Conservation (phyloP, 2,797 vertebrate genomes). For the Momotus momota region DNA sequence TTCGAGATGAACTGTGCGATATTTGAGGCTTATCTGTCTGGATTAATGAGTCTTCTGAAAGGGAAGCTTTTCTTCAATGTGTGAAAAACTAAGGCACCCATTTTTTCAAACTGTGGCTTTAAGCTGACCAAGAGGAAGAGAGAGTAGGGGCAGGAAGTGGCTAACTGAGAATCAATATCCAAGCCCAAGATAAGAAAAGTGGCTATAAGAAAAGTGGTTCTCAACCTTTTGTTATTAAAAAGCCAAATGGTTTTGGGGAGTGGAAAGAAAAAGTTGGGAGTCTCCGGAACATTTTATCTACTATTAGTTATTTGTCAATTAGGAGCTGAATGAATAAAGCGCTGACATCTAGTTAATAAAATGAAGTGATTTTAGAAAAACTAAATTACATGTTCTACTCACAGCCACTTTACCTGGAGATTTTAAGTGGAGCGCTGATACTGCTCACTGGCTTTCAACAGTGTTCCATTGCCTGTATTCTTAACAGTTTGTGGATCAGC, state of each 20-base stretch:
- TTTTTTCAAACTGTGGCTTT: neutral
- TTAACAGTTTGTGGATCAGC: neutral
- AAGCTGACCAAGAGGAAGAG: neutral
- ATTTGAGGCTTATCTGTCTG: neutral
- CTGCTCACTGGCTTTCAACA: neutral
- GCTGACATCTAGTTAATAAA: neutral
- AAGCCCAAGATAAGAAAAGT: neutral
- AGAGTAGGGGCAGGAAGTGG: neutral
- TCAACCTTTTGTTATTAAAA: neutral
- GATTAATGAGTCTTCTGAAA: neutral
- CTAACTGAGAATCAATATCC: neutral
- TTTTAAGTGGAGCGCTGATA: neutral
- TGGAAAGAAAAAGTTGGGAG: fast-evolving
- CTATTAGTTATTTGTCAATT: neutral
- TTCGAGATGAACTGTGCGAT: neutral
- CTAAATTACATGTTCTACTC: neutral
- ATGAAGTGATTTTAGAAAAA: neutral
- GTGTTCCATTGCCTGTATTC: neutral
- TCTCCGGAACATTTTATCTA: neutral
- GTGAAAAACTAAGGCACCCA: neutral
- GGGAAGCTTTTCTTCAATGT: neutral
- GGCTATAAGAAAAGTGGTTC: neutral
- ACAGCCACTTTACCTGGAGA: neutral
- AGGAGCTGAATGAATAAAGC: neutral
- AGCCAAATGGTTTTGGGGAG: fast-evolving